phyloP scores from a whole-genome alignment of 2,797 vertebrate genomes.

The Urosaurus nigricauda region DNA sequence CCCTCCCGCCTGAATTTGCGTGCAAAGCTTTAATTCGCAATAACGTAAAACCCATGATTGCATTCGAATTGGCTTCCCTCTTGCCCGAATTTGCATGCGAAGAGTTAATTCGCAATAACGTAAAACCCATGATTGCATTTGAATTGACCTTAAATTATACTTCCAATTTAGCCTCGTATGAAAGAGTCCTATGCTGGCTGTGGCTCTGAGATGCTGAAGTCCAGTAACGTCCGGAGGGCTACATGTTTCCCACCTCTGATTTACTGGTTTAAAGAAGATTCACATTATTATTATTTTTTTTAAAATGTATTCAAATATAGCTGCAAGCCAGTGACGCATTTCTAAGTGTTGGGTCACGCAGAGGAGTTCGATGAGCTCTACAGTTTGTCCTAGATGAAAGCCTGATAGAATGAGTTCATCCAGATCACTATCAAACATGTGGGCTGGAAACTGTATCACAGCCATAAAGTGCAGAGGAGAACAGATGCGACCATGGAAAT shows the following conservation, averaged over 20 bases:
- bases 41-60: no score
- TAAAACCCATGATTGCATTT: no score
- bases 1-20: no score
- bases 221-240: neutral
- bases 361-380: constrained; percentile 46
- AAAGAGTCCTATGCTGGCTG: no score
- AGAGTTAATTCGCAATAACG: no score
- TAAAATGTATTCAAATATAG: constrained; percentile 66
- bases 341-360: constrained; percentile 55
- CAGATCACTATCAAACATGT: constrained; percentile 66
- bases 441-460: constrained; percentile 49
- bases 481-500: constrained; percentile 61
- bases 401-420: constrained; percentile 43
- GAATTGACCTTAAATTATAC: no score
- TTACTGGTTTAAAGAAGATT: constrained; percentile 56
- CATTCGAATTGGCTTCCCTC: no score
- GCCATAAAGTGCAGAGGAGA: constrained; percentile 50
- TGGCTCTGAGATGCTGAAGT: neutral
- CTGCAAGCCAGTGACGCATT: constrained; percentile 54
- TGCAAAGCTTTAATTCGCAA: no score
- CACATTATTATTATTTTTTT: constrained; percentile 42
- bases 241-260: neutral
- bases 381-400: constrained; percentile 66
- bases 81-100: no score
- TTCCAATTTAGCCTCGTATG: no score